Evolutionary conservation across 2,888 invertebrate genomes (phyloP), one percentile per base, ranked within the genome.

Genomic region (Eumerus sabulonum): DNA sequence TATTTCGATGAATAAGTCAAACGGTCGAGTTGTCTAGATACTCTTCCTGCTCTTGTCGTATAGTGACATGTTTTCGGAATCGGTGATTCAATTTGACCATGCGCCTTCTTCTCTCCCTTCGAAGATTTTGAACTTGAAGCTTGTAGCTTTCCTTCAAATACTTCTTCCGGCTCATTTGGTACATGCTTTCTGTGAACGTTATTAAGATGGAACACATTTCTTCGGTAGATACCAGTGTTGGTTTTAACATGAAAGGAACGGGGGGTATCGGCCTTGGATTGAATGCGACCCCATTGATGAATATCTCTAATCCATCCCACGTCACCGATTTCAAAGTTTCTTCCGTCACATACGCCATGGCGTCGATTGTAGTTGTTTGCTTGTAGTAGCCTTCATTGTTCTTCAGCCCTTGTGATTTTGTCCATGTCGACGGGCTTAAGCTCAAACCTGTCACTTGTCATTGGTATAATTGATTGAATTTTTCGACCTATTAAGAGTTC

Each of bases 11-110:
- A 3, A 42, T 19, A 54, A n/a, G 13, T 38, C 18, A 12, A 67
- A 14, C 59, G 59, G n/a, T 59, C 14, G 1, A 51, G 59, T 38
- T 9, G 11, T 36, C 11, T 53, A 1, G 0, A 5, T 0, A 19
- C 19, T 59, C 67, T 68, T 53, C 45, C 67, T 35, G 18, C 1
- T 51, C 67, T 68, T 4, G 59, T 68, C 1, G 38, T 68, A n/a
- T 40, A 57, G 27, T 44, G 36, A 53, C 27, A 2, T 13, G 14
- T 3, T 48, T 27, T 40, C 17, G 48, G 17, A 40, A 1, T 13
- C 7, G n/a, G 18, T 4, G 27, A 36, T 18, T 9, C 16, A 12
- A 9, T 27, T 7, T 40, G 36, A 13, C 16, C 13, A 19, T 47
- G 53, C 44, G 45, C 16, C 48, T 35, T 51, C 9, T 16, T 47